Evolutionary conservation across 2,888 invertebrate genomes (phyloP), one percentile per base, ranked within the genome.

Genomic region (Hypomecis atomaria): DNA sequence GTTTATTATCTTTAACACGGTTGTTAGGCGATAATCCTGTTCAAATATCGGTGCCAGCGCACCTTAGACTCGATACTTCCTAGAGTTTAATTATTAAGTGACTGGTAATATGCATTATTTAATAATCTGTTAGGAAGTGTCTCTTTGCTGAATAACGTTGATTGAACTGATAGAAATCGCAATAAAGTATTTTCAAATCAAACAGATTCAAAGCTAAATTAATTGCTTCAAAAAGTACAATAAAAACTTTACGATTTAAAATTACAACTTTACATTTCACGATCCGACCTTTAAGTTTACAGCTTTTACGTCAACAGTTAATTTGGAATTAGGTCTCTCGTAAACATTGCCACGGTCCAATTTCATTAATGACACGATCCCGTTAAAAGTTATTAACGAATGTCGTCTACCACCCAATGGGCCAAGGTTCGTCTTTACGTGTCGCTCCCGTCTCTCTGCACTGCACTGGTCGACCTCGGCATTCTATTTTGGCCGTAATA

Each of bases 371-470:
- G 56, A 45, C 50, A n/a, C 33, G 50, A 52, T 62, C 64, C 61
- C 59, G 67, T 63, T 66, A 54, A 58, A 66, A 61, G 43, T 62
- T 48, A 53, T 59, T 64, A 59, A 59, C 40, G 53, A 50, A 58
- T 57, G 60, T 56, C 38, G 47, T 42, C 47, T 55, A 67, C 67
- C 66, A 65, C 64, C 69, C 67, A 72, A 72, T 72, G 69, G 70
- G 71, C 69, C 72, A 72, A 71, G 72, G 72, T 69, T 72, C 68
- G 62, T 69, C 68, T 66, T 50, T 55, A 63, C 66, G 62, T 63
- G 55, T 64, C 63, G 59, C 38, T 67, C 70, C 69, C 58, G 71
- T 73, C 71, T 73, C 71, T 67, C 71, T 42, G 56, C 56, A 71
- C 57, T 56, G 59, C 45, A 60, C 68, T 62, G 60, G 70, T 5